Evolutionary conservation across 2,113 vertebrate species (phyloP).

Genomic region (Anolis carolinensis): DNA sequence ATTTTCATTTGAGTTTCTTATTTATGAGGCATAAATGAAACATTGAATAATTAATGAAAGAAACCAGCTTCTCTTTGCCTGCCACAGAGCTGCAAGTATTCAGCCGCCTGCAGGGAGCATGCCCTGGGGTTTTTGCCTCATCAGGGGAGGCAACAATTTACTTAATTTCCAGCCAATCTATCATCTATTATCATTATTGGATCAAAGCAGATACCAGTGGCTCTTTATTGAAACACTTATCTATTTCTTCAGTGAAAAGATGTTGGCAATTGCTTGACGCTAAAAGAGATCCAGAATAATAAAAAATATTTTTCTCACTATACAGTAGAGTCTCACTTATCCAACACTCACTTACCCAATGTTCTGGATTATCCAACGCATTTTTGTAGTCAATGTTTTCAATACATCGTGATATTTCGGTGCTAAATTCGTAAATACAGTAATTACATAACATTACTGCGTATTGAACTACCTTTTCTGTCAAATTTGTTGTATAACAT

Average conservation of each 20-base stretch:
- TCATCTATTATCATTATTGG: constrained; percentile 39
- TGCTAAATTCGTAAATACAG: too few relatives aligned
- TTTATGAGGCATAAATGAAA: constrained; percentile 73
- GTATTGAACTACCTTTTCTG: too few relatives aligned
- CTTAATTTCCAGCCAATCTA: constrained; percentile 22
- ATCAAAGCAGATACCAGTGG: constrained; percentile 19
- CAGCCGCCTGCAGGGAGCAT: not conserved
- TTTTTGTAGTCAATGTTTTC: too few relatives aligned
- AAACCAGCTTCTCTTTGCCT: constrained; percentile 44
- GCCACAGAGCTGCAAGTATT: constrained; percentile 43
- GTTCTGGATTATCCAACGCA: too few relatives aligned
- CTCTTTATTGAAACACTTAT: constrained; percentile 7
- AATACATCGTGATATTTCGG: too few relatives aligned
- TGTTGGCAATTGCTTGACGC: not conserved
- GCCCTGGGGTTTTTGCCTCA: constrained; percentile 42
- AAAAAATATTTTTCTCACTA: not conserved
- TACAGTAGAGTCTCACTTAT: too few relatives aligned
- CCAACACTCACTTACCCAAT: too few relatives aligned
- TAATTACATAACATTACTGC: too few relatives aligned
- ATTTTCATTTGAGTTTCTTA: constrained; percentile 69
- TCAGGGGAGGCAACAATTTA: constrained; percentile 30
- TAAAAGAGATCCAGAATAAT: not conserved
- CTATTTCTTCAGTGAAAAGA: constrained; percentile 3
- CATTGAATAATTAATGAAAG: constrained; percentile 67
- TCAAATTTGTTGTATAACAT: too few relatives aligned